Evolutionary conservation across 1,140 invertebrate species (phyloP).

Genomic region (Papilio polytes): DNA sequence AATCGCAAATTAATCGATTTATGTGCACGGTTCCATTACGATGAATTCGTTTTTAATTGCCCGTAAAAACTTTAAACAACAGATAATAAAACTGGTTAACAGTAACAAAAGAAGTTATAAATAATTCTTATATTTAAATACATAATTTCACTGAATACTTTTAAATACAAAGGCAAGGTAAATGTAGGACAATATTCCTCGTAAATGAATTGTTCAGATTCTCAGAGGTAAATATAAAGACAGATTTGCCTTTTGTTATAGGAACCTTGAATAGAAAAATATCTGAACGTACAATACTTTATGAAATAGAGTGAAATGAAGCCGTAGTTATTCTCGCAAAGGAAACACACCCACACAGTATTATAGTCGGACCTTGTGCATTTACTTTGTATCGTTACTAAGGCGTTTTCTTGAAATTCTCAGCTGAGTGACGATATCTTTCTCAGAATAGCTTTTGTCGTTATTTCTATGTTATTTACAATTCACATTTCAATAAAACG

Average conservation of each 20-base stretch:
- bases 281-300: background rate
- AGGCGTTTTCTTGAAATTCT: constrained; percentile 62
- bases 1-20: constrained; percentile 18
- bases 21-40: constrained; percentile 5
- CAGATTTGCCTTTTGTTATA: background rate
- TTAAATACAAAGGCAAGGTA: background rate
- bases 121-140: background rate
- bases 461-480: constrained; percentile 48
- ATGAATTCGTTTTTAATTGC: background rate
- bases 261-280: background rate
- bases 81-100: background rate
- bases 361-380: constrained; percentile 30
- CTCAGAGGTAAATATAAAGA: background rate
- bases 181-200: background rate
- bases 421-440: constrained; percentile 58
- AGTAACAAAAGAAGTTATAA: background rate
- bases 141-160: background rate
- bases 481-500: constrained; percentile 22
- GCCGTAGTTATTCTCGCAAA: constrained; percentile 29
- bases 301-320: constrained; percentile 17
- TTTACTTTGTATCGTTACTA: constrained; percentile 56
- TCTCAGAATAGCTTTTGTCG: constrained; percentile 61
- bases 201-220: background rate
- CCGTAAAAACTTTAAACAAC: background rate
- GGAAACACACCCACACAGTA: constrained; percentile 48